Conservation (phyloP, 1,140 invertebrate species). For the Bombus soroeensis region DNA sequence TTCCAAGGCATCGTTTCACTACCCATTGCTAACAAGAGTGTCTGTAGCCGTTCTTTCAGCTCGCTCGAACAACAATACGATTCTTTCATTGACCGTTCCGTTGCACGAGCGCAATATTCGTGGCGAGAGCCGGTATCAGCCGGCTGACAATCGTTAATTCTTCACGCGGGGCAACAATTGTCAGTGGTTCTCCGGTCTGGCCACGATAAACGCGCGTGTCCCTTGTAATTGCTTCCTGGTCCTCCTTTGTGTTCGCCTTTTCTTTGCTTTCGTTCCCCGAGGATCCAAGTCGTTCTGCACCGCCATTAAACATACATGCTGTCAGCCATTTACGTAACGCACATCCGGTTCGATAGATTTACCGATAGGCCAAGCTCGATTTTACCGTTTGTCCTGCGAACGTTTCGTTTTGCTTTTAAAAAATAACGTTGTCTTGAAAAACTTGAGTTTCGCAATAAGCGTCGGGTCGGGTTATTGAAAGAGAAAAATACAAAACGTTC, state of each 20-base stretch:
- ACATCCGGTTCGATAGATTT: constrained; percentile 59
- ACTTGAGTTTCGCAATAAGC: too few relatives aligned
- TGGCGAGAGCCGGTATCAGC: neutral
- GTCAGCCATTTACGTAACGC: constrained; percentile 53
- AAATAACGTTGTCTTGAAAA: too few relatives aligned
- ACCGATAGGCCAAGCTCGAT: neutral
- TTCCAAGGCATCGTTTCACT: neutral
- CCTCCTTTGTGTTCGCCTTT: constrained; percentile 31
- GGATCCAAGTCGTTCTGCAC: neutral
- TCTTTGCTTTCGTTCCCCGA: neutral
- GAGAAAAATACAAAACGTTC: too few relatives aligned
- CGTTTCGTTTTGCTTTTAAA: neutral
- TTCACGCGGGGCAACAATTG: constrained; percentile 39
- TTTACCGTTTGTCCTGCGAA: too few relatives aligned
- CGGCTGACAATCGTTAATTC: constrained; percentile 45
- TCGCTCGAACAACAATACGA: constrained; percentile 7
- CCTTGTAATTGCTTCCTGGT: constrained; percentile 61
- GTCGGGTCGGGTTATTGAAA: too few relatives aligned
- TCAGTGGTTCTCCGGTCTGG: constrained; percentile 5
- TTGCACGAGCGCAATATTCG: constrained; percentile 7
- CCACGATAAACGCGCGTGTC: constrained; percentile 32
- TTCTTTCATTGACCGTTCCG: neutral
- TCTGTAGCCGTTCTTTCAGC: neutral
- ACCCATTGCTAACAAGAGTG: neutral
- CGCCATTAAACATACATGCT: constrained; percentile 6